Conservation (phyloP, 2,113 vertebrate genomes). For the Heliornis fulica region DNA sequence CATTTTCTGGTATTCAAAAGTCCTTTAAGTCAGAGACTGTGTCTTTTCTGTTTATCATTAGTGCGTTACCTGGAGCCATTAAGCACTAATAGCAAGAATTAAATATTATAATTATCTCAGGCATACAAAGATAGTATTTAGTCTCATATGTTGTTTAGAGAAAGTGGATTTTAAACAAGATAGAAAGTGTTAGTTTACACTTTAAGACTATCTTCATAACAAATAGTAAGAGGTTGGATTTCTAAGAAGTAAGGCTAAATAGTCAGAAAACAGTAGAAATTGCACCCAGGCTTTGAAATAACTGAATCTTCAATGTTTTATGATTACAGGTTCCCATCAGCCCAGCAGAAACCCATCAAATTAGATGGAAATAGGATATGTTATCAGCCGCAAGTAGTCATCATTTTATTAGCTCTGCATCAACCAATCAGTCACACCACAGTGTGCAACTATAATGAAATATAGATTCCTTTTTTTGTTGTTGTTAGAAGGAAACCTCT, state of each 20-base stretch:
- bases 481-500: not conserved
- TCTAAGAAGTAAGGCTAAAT: constrained; percentile 51
- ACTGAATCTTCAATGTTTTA: constrained; percentile 67
- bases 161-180: not conserved
- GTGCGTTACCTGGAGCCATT: not conserved
- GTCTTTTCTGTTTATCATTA: not conserved
- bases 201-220: not conserved
- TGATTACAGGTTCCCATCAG: constrained; percentile 65
- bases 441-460: constrained; percentile 52
- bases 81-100: not conserved
- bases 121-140: not conserved
- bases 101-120: not conserved
- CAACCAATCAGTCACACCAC: constrained; percentile 62
- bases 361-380: constrained; percentile 67
- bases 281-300: constrained; percentile 58
- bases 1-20: not conserved
- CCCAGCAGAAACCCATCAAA: constrained; percentile 69
- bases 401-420: constrained; percentile 71
- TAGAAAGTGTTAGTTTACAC: not conserved
- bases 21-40: not conserved
- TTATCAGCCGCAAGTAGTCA: constrained; percentile 63
- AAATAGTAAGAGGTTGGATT: not conserved
- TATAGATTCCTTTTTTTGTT: not conserved
- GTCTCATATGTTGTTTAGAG: not conserved
- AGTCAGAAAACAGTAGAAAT: constrained; percentile 66